These are phyloP conservation scores for Ectemnius lituratus DNA, from an alignment of 2,888 invertebrate species.

Conservation along the genomic window DNA sequence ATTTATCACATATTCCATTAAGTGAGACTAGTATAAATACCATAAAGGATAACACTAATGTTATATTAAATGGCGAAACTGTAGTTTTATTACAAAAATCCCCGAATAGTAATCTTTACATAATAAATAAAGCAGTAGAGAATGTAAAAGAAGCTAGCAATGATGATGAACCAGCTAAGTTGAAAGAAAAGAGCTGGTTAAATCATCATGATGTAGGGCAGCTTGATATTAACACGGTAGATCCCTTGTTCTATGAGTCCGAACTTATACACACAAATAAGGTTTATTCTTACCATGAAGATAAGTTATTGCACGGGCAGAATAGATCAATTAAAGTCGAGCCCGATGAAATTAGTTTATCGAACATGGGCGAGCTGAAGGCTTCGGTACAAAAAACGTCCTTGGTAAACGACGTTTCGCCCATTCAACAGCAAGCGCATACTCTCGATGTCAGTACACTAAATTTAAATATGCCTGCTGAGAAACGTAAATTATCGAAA, in stretches of 20 bases:
- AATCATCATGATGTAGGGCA: conserved; percentile 29
- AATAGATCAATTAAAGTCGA: conserved; percentile 56
- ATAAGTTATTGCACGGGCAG: conserved; percentile 43
- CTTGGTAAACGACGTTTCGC: conserved; percentile 40
- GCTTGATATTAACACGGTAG: conserved; percentile 44
- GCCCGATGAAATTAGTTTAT: conserved; percentile 41
- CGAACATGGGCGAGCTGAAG: conserved; percentile 50
- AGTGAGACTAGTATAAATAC: conserved; percentile 35
- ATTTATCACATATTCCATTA: conserved; percentile 37
- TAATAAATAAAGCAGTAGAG: conserved; percentile 75
- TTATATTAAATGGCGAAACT: conserved; percentile 74
- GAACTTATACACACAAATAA: conserved; percentile 53
- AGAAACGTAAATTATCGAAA: conserved; percentile 54
- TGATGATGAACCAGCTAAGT: conserved; percentile 58
- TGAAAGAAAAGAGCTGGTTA: conserved; percentile 45
- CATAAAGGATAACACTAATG: conserved; percentile 68
- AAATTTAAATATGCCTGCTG: conserved; percentile 25
- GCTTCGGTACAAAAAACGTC: conserved; percentile 42
- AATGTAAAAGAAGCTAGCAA: conserved; percentile 53
- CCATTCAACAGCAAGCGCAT: conserved; percentile 25
- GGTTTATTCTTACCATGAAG: conserved; percentile 50
- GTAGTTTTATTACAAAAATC: conserved; percentile 72
- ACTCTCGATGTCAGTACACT: conserved; percentile 46
- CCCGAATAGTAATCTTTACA: conserved; percentile 75
- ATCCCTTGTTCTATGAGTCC: conserved; percentile 44